Evolutionary conservation across 2,113 vertebrate genomes (phyloP), one percentile per base, ranked within the genome.

Genomic region (Corythornis vintsioides): DNA sequence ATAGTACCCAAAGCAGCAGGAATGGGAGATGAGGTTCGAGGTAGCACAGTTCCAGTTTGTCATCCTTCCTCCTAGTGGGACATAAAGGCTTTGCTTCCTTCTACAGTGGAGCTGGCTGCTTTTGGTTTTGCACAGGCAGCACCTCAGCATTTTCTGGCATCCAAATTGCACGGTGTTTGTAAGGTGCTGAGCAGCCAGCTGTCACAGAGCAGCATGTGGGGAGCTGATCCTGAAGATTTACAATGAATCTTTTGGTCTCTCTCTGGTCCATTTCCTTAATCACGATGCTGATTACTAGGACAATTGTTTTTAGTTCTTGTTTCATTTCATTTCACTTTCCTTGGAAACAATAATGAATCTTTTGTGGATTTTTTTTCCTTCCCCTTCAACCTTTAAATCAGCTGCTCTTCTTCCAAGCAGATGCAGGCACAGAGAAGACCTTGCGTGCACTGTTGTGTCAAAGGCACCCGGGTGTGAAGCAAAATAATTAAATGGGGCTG

Each of bases 401-500:
- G 56, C 74, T 89, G 82, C 43, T 79, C 15, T 66, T 90, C 75
- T 92, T 64, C 26, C 40, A 28, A 60, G 77, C 81, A 92, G 81
- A 55, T 1, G 0, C 11, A 12, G 0, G 63, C 83, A 69, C 6
- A 9, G 65, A 69, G 70, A 92, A 9, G 86, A 94, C 90, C 81
- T 94, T 89, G 83, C 80, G 82, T 70, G 33, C 80, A 26, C 70
- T 79, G 77, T 24, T 92, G 73, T 88, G 74, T 72, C 92, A 82
- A 72, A 89, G 64, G 89, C 91, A 85, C 29, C 16, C 28, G 1
- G 85, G 86, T 77, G 84, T 91, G 89, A 95, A 96, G 82, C 81
- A 87, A 90, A 93, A 85, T 71, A 91, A 93, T 95, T 87, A 89
- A 72, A 85, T 20, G 53, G 57, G 73, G 61, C 73, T 76, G 83